Base-by-base conservation (phyloP, 2,113 vertebrate genomes). In the Mola mola region DNA sequence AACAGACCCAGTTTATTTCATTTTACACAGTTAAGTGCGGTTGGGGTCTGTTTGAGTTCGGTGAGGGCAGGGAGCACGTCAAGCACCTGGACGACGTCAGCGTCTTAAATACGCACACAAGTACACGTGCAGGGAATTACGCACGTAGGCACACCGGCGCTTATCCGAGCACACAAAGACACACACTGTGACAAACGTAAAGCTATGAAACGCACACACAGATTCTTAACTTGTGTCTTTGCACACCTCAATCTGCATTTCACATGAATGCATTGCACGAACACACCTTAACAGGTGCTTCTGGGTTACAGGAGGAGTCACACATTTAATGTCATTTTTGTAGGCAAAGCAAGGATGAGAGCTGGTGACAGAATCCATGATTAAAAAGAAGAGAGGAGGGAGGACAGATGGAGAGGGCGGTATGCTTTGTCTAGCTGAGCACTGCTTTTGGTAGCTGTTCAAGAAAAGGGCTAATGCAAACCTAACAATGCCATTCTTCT, bases 371-470 rank as follows among this genome's bases (percentile, higher is more conserved):
- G 43, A 67, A 56, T 51, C 62, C 26, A 52, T 33, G 65, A 59
- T 72, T 20, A 55, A 61, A 66, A 56, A 82, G 49, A 57, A 72
- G 66, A 47, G 55, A 78, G 38, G 65, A 71, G 61, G 55, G 69
- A 68, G 61, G 75, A 75, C 82, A 87, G 84, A 85, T 74, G 76
- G 87, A 83, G 65, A 52, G 74, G 83, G 73, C 49, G 63, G 58
- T 22, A 55, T 62, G 65, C 50, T 58, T 67, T 12, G 61, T 73
- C 72, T 78, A 86, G 72, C 82, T 80, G 75, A 87, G 64, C 9
- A 55, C 46, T 64, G 52, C 38, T 68, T 70, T 73, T 83, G 79
- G 75, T 78, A 49, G 79, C 40, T 50, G 56, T 80, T 81, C 84
- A 85, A 85, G 55, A 78, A 65, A 61, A 78, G 66, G 79, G 58